Base-by-base conservation (phyloP, 2,888 invertebrate genomes). In the Hemaris fuciformis region DNA sequence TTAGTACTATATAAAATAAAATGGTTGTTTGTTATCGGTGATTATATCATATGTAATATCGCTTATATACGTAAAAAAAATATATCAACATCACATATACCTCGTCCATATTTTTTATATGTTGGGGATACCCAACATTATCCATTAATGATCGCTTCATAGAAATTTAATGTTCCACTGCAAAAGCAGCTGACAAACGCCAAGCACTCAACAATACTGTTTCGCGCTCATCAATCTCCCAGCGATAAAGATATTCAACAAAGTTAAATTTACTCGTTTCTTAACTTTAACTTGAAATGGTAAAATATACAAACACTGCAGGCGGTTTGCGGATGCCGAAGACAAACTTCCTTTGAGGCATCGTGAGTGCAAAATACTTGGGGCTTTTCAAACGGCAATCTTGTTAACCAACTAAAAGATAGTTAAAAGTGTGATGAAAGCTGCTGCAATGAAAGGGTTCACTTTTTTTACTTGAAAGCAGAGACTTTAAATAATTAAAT, bases 261-360 rank as follows among this genome's bases (percentile, higher is more conserved):
- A 57, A 57, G 57, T 57, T 57, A 57, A 38, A 60, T 60, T 53
- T 60, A 60, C 60, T 41, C 13, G 42, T 60, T 61, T 43, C 56
- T 53, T 34, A 61, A 61, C 43, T 31, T 57, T 34, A 61, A 57
- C 43, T 61, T 57, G 23, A 57, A 61, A 45, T 57, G 20, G 57
- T 57, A 57, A 57, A 57, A 57, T n/a, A 45, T 34, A 57, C 45
- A 57, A 61, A 46, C 43, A 31, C 42, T 42, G 34, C 45, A 45
- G 61, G 61, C 61, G 45, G 61, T 45, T 57, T 38, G 45, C 34
- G 45, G 34, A 61, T 61, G 45, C 57, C 20, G 45, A 56, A 20
- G 41, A 45, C 31, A 63, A 63, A 59, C 60, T 63, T 62, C 45
- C 45, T 63, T 57, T 59, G 46, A 60, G 43, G 15, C 38, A 23